A percentile compares a stretch with the other conserved stretches of the same genome.
These are phyloP conservation scores for Platycheirus albimanus DNA, from an alignment of 2,888 invertebrate species.

Conservation along the genomic window DNA sequence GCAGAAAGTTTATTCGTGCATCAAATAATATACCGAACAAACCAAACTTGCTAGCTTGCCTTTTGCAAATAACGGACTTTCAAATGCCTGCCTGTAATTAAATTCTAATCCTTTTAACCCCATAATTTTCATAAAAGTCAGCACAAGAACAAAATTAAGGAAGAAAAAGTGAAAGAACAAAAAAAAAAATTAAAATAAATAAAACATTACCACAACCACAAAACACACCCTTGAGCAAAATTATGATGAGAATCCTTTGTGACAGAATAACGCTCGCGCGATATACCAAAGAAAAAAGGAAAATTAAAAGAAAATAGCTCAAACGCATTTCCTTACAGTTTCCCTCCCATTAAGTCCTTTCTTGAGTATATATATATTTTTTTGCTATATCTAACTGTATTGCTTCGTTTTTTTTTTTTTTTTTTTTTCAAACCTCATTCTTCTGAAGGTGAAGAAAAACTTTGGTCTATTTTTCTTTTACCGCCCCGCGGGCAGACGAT, in stretches of 20 bases:
- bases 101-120: constrained; percentile 56
- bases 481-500: constrained; percentile 21
- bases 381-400: neutral
- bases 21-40: too few relatives aligned
- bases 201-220: constrained; percentile 40
- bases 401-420: constrained; percentile 6
- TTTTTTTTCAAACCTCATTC: constrained; percentile 21
- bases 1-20: too few relatives aligned
- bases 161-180: constrained; percentile 1
- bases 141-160: constrained; percentile 23
- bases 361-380: neutral
- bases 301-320: constrained; percentile 61
- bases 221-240: constrained; percentile 47
- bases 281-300: constrained; percentile 25
- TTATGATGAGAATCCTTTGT: constrained; percentile 50
- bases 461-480: constrained; percentile 17
- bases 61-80: constrained; percentile 16
- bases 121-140: constrained; percentile 50
- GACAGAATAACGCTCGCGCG: constrained; percentile 53
- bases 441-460: constrained; percentile 15
- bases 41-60: neutral
- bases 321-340: constrained; percentile 38
- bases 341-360: constrained; percentile 51
- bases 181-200: constrained; percentile 17
- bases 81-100: constrained; percentile 45